Evolutionary conservation across 2,113 vertebrate genomes (phyloP), one percentile per base, ranked within the genome.

Genomic region (Hipposideros armiger): DNA sequence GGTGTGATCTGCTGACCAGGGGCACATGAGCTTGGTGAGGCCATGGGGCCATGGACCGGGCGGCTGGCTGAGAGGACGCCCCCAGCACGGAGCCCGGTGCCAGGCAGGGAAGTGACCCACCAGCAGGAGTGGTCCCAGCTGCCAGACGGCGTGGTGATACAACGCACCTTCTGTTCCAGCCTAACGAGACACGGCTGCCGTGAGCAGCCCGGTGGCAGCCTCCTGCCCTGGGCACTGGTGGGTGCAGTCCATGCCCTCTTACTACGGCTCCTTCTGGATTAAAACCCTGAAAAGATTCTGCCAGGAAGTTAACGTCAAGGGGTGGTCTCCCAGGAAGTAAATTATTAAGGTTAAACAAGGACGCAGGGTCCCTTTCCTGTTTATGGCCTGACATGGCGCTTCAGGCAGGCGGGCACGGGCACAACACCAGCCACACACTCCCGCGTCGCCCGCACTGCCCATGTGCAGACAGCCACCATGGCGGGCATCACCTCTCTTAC

Each of bases 151-250:
- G 5, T 11, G 3, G 45, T 42, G 66, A 16, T 11, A 56, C 87
- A 84, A 50, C 40, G 66, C 0, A 20, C 64, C 93, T 42, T 67
- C 54, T 83, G 32, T 47, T 40, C 60, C 90, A 11, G 36, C 16
- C 36, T 7, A 22, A 8, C 62, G 70, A n/a, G 7, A 32, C 20
- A 22, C 24, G 0, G 17, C 0, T 2, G 15, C 54, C 17, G 42
- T 17, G 8, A 13, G 47, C 74, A 22, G 15, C 32, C 56, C 0
- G 28, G 16, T 7, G 0, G 11, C 28, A 32, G 62, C 11, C 11
- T 4, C 62, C 3, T 11, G 9, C 8, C n/a, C 14, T 7, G 0
- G 2, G 7, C 5, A 6, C 4, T 11, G 2, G 45, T 0, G 4
- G 28, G 1, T 26, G 45, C 8, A 4, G 16, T 7, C 11, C 15